Conservation (phyloP, 2,797 vertebrate species). For the Perodicticus potto region DNA sequence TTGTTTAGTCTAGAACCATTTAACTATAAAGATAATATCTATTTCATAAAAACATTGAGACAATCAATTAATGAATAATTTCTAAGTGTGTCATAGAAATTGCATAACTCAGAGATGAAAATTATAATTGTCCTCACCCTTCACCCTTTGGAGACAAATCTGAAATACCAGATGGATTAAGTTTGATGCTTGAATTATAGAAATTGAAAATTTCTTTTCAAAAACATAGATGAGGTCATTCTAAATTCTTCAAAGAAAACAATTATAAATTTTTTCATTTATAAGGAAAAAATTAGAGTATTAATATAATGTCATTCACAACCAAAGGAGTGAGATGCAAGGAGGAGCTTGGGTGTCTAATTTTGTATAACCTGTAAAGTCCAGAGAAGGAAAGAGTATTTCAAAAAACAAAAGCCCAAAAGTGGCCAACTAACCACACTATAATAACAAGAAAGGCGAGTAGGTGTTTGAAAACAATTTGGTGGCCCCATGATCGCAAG, state of each 20-base stretch:
- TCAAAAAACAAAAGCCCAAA: slow-evolving; percentile 1
- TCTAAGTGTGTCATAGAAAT: slow-evolving; percentile 47
- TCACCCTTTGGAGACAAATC: slow-evolving; percentile 53
- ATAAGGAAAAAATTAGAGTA: background rate
- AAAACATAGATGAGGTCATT: slow-evolving; percentile 8
- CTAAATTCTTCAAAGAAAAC: slow-evolving; percentile 39
- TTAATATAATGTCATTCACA: background rate
- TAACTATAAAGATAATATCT: slow-evolving; percentile 58
- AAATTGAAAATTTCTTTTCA: slow-evolving; percentile 56
- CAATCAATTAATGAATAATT: slow-evolving; percentile 59
- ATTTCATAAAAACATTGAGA: slow-evolving; percentile 51
- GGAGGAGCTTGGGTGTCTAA: background rate
- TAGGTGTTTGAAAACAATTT: background rate
- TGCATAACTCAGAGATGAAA: slow-evolving; percentile 42
- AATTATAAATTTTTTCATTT: background rate
- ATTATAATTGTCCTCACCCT: slow-evolving; percentile 59
- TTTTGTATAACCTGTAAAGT: background rate
- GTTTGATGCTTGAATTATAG: slow-evolving; percentile 25
- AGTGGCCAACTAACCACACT: background rate
- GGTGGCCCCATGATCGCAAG: background rate
- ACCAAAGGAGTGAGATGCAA: background rate
- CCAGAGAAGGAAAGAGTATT: background rate
- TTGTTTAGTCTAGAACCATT: slow-evolving; percentile 62
- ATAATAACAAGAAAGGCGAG: background rate
- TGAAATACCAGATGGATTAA: slow-evolving; percentile 51